These are phyloP conservation scores for Porphyrio hochstetteri DNA, from an alignment of 2,113 vertebrate species.

Conservation along the genomic window DNA sequence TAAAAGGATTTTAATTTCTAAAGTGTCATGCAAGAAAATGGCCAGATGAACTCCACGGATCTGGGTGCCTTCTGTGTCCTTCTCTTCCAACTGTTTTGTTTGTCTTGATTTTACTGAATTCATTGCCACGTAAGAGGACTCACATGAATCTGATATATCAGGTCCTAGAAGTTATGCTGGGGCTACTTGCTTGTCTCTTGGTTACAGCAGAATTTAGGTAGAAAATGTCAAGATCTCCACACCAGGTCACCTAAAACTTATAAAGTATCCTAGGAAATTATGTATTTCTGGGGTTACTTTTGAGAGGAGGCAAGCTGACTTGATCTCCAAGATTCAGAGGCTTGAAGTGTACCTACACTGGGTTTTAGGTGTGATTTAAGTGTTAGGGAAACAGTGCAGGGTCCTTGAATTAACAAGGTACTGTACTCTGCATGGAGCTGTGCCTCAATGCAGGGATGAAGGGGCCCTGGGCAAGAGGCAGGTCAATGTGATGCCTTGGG, in stretches of 20 bases:
- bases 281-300: neutral
- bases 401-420: neutral
- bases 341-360: neutral
- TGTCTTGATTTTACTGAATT: neutral
- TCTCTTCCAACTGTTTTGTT: neutral
- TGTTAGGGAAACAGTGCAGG: neutral
- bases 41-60: neutral
- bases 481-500: fast-evolving
- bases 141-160: neutral
- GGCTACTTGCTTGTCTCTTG: neutral
- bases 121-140: neutral
- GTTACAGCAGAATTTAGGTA: neutral
- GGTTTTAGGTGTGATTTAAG: neutral
- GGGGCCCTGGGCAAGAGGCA: neutral
- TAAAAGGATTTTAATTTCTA: neutral
- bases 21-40: neutral
- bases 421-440: neutral
- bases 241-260: neutral
- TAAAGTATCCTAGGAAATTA: neutral
- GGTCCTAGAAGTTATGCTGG: neutral
- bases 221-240: neutral
- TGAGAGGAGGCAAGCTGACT: neutral
- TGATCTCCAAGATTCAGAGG: neutral
- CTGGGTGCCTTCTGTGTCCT: neutral
- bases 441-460: neutral